A percentile compares a stretch with the other conserved stretches of the same genome.
Evolutionary conservation across 2,888 invertebrate genomes (phyloP).

Genomic region (Drosophila phalerata): DNA sequence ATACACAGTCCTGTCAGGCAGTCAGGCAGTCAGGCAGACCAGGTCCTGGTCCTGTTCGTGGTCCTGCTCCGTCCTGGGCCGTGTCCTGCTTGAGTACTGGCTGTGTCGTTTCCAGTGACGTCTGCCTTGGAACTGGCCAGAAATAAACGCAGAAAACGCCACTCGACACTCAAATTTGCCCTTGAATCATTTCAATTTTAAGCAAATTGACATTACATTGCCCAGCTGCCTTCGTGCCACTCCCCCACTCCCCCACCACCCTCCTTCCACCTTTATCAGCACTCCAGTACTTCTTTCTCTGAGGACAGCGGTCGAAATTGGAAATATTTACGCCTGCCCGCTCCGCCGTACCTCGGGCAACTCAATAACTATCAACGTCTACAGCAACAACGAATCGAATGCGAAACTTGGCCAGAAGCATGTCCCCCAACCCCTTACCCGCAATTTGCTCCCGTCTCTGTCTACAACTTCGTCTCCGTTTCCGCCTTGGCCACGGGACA

Average conservation of each 20-base stretch:
- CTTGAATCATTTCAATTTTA: conserved; percentile 83
- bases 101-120: conserved; percentile 19
- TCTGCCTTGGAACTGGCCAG: conserved; percentile 35
- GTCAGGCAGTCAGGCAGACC: background rate
- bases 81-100: conserved; percentile 5
- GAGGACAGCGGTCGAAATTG: conserved; percentile 51
- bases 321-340: conserved; percentile 45
- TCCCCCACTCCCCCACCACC: background rate
- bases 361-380: conserved; percentile 81
- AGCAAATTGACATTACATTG: conserved; percentile 82
- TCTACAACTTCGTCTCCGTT: background rate
- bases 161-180: conserved; percentile 65
- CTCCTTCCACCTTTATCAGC: too few relatives aligned
- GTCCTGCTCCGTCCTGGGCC: background rate
- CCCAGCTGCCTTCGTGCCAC: conserved; percentile 51
- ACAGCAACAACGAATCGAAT: conserved; percentile 71
- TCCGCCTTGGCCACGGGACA: conserved; percentile 61
- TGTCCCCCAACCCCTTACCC: conserved; percentile 10
- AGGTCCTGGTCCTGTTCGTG: background rate
- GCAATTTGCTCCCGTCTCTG: background rate
- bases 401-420: conserved; percentile 51
- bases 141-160: conserved; percentile 41
- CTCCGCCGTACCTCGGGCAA: conserved; percentile 49
- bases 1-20: conserved; percentile 61
- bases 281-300: background rate